Conservation (phyloP, 2,797 vertebrate species). For the Falco peregrinus region DNA sequence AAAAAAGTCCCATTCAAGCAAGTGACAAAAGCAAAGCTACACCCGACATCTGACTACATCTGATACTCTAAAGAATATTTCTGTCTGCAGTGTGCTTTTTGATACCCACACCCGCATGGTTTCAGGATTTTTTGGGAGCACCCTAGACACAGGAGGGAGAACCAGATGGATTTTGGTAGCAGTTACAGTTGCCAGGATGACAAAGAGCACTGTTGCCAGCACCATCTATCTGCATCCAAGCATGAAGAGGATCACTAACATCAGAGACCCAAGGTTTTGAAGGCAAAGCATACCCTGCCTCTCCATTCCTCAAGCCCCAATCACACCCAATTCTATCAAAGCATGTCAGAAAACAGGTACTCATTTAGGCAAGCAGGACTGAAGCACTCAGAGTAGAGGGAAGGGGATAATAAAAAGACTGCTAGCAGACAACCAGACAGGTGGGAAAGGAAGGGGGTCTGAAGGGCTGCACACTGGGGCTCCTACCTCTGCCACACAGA, state of each 20-base stretch:
- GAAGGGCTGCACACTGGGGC: background rate
- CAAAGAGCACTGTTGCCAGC: background rate
- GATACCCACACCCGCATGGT: fast-evolving
- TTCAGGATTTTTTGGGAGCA: background rate
- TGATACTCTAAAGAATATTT: background rate
- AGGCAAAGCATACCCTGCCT: background rate
- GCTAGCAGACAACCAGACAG: background rate
- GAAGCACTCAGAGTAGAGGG: fast-evolving
- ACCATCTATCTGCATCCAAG: background rate
- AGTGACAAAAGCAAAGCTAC: background rate
- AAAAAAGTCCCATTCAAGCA: background rate
- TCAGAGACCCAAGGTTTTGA: background rate
- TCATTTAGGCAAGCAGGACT: background rate
- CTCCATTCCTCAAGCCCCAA: background rate
- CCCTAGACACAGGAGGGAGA: background rate
- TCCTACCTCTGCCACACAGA: background rate
- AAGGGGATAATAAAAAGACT: background rate
- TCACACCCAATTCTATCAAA: background rate
- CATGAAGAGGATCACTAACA: background rate
- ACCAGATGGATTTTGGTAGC: background rate
- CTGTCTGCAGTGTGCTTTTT: background rate
- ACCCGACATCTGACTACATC: background rate
- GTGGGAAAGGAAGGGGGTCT: background rate
- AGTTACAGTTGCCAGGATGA: background rate
- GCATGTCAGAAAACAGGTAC: background rate